Percentiles rank a stretch among this genome's conserved stretches.
These are phyloP conservation scores for Parnassius apollo DNA, from an alignment of 2,888 invertebrate genomes.

Conservation along the genomic window DNA sequence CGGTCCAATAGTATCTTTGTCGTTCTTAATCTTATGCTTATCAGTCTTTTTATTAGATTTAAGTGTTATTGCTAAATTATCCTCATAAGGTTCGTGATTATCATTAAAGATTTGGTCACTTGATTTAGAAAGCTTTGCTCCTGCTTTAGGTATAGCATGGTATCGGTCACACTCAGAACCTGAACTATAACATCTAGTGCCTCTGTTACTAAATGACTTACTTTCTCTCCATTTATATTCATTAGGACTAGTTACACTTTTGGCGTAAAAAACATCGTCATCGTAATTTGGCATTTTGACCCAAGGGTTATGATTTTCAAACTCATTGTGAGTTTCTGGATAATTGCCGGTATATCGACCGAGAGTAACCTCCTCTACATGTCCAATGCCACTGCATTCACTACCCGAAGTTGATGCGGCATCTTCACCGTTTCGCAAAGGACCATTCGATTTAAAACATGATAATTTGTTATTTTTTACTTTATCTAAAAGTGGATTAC, in stretches of 20 bases:
- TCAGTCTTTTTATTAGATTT: constrained; percentile 75
- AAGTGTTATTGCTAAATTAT: constrained; percentile 45
- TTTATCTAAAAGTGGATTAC: constrained; percentile 85
- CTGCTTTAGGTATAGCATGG: constrained; percentile 69
- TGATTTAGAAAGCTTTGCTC: constrained; percentile 72
- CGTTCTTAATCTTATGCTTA: constrained; percentile 68
- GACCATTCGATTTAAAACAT: constrained; percentile 83
- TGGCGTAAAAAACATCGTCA: constrained; percentile 73
- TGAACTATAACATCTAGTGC: constrained; percentile 74
- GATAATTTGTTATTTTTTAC: constrained; percentile 86
- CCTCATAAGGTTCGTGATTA: constrained; percentile 67
- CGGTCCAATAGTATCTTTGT: constrained; percentile 74
- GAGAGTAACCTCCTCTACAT: constrained; percentile 63
- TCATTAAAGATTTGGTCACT: constrained; percentile 80
- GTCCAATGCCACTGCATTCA: constrained; percentile 77
- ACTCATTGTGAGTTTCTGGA: constrained; percentile 64
- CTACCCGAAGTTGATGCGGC: constrained; percentile 77
- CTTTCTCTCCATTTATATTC: constrained; percentile 67
- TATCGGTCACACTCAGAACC: constrained; percentile 77
- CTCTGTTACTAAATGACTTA: constrained; percentile 65
- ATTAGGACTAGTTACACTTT: constrained; percentile 58
- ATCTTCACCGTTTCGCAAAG: constrained; percentile 72
- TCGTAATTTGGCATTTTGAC: constrained; percentile 73
- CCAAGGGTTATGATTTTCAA: constrained; percentile 77
- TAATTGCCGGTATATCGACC: constrained; percentile 63